Base-by-base conservation (phyloP, 2,113 vertebrate species). In the Terrapene triunguis region DNA sequence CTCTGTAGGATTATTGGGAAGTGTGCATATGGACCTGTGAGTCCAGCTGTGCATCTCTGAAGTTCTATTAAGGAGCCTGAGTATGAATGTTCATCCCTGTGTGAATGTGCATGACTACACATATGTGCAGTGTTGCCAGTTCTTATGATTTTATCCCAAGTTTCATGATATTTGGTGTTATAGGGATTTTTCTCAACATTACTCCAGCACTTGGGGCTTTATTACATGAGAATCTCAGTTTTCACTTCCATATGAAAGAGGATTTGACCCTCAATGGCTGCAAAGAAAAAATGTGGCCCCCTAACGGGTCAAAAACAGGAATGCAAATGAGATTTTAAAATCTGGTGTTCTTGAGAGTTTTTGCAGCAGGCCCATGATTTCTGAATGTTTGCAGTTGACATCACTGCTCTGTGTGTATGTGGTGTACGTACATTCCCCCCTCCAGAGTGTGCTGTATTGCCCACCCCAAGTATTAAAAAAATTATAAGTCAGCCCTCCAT, bases 141-240 rank as follows among this genome's bases (percentile, higher is more conserved):
- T 96, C 82, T 10, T 3, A 6, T 10, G 29, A 55, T 47, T 78
- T 47, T 78, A 78, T 29, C 42, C 38, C 12, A 92, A 90, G 82
- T 29, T 89, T 59, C 81, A 57, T 65, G 90, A 93, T 48, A 21
- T 14, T 92, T n/a, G 89, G 88, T 84, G 87, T 25, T 91, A 22
- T 38, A 22, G n/a, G 19, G 5, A 38, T 72, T 38, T 22, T 72
- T 72, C 65, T 72, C 65, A 65, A 65, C 62, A 72, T 35, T 21
- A 38, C 65, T 72, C n/a, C n/a, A 22, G 65, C 4, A 72, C n/a
- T 4, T 38, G 19, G 62, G 17, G n/a, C 62, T 65, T 83, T 96
- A 89, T 85, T 79, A 85, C 65, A 83, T 2, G 74, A 96, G 89
- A 14, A 93, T 89, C 90, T 84, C 92, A 92, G 95, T 96, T 96